Base-by-base conservation (phyloP, 2,888 invertebrate species). In the Sycophila texana region DNA sequence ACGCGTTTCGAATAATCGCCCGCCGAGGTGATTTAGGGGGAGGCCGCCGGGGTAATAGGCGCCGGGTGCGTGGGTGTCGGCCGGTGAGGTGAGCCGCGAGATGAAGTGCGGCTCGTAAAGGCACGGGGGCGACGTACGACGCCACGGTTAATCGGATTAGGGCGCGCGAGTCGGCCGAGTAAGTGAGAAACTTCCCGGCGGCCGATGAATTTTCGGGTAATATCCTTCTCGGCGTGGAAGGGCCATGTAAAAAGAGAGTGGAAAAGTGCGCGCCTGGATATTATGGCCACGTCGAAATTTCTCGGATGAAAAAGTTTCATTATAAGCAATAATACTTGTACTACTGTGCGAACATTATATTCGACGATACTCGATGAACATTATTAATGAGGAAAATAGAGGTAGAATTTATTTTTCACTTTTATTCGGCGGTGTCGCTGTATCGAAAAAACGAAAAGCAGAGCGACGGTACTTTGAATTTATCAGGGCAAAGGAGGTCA, bases 51-150 rank as follows among this genome's bases (percentile, higher is more conserved):
- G n/a, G 30, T 39, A 39, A 18, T 60, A 20, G 16, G 13, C 26
- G 14, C n/a, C n/a, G 30, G 30, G 63, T 22, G 61, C 73, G 55
- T 47, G 55, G n/a, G 10, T 51, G 22, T 3, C 30, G 26, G 20
- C 20, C 16, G 30, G n/a, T 2, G 49, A 18, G 20, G n/a, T 2
- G 63, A 47, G 1, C 16, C 63, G 26, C 13, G 61, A 74, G 58
- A 74, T 49, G 61, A 72, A 80, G 72, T 67, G 55, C 63, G n/a
- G 22, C 65, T 73, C 79, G 75, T 76, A 80, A 80, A 80, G 68
- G 49, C 72, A 53, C 60, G 30, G 30, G 68, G 30, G 58, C 22
- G 47, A 39, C 22, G 57, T 65, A 70, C 57, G 77, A 73, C 75
- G 65, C 67, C 72, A 66, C 75, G 65, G 58, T 76, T 75, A 72